These are phyloP conservation scores for Cyprinodon variegatus DNA, from an alignment of 2,113 vertebrate species.

Conservation along the genomic window DNA sequence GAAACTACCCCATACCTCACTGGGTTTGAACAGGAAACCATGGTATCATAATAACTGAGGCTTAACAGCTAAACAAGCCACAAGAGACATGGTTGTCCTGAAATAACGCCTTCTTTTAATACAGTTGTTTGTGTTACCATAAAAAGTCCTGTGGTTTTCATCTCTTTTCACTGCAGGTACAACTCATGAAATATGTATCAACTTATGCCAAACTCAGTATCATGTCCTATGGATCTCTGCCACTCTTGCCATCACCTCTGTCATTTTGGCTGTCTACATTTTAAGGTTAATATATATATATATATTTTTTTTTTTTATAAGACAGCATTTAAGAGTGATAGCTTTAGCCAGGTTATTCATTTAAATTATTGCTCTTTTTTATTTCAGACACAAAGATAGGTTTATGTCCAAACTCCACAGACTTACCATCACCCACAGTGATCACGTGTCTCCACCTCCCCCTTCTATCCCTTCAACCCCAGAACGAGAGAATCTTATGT, in stretches of 20 bases:
- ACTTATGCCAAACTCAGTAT: not conserved
- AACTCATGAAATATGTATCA: accelerated
- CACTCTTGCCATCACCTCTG: slow-evolving; percentile 41
- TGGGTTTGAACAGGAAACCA: slow-evolving; percentile 60
- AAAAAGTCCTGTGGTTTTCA: slow-evolving; percentile 1
- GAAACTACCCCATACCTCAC: slow-evolving; percentile 38
- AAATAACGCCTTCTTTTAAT: slow-evolving; percentile 8
- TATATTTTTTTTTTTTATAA: not conserved
- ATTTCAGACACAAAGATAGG: slow-evolving; percentile 60
- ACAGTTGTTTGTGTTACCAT: not conserved
- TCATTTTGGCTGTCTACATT: slow-evolving; percentile 48
- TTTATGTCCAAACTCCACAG: slow-evolving; percentile 57
- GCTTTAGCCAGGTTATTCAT: not conserved
- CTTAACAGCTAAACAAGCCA: slow-evolving; percentile 39
- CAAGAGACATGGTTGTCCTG: slow-evolving; percentile 62
- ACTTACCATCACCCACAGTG: slow-evolving; percentile 1
- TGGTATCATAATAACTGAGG: slow-evolving; percentile 56
- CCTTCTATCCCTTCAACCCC: slow-evolving; percentile 13
- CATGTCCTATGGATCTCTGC: slow-evolving; percentile 55
- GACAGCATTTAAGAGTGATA: not conserved
- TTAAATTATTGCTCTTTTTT: not conserved
- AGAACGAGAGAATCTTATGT: slow-evolving; percentile 60
- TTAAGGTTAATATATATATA: slow-evolving; percentile 57
- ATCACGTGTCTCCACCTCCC: slow-evolving; percentile 3
- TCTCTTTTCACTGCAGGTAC: slow-evolving; percentile 27